Conservation (phyloP, 2,888 invertebrate genomes). For the Osmoderma eremita region DNA sequence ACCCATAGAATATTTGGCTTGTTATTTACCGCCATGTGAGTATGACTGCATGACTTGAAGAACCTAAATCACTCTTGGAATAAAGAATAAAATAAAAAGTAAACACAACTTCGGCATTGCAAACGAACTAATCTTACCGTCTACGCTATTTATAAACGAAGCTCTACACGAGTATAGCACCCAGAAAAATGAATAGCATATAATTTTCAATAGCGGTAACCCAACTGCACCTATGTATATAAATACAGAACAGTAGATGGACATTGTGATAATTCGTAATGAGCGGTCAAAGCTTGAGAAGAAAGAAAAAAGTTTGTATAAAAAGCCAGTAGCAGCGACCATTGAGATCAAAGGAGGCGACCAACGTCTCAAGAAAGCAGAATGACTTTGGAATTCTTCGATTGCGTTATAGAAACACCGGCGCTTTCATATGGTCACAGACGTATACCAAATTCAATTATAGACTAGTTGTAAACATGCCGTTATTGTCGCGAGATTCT, state of each 20-base stretch:
- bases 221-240: conserved; percentile 25
- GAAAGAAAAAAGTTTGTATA: conserved; percentile 46
- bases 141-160: conserved; percentile 27
- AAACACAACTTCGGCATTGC: conserved; percentile 16
- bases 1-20: background rate
- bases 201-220: conserved; percentile 51
- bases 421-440: conserved; percentile 42
- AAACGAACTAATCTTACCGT: conserved; percentile 32
- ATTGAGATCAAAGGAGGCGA: conserved; percentile 50
- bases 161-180: conserved; percentile 51
- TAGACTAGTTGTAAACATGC: conserved; percentile 29
- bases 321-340: conserved; percentile 47
- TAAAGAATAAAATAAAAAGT: conserved; percentile 1
- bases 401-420: conserved; percentile 39
- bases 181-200: conserved; percentile 52
- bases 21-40: background rate
- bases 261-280: conserved; percentile 47
- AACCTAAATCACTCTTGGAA: conserved; percentile 24
- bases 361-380: conserved; percentile 47
- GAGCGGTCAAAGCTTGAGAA: conserved; percentile 40
- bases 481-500: conserved; percentile 23
- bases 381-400: conserved; percentile 48
- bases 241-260: conserved; percentile 34
- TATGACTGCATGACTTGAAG: conserved; percentile 15
- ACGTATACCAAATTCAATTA: conserved; percentile 48